Evolutionary conservation across 2,888 invertebrate genomes (phyloP).

Genomic region (Omphaloscelis lunosa): DNA sequence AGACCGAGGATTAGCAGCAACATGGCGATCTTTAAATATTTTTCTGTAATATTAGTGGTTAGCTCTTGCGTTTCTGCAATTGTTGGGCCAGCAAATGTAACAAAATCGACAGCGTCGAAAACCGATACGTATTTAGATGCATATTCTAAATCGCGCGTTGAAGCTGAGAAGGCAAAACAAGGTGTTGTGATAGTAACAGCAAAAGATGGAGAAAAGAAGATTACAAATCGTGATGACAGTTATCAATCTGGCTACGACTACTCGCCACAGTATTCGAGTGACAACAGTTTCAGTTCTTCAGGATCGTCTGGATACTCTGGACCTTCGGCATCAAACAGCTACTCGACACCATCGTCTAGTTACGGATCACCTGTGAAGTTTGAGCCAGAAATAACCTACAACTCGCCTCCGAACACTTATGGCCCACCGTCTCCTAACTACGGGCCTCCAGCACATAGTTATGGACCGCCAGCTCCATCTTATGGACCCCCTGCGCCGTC

Average conservation of each 20-base stretch:
- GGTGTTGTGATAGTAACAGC: slow-evolving; percentile 86
- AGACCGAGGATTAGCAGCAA: slow-evolving; percentile 75
- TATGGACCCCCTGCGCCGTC: slow-evolving; percentile 84
- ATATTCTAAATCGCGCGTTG: slow-evolving; percentile 90
- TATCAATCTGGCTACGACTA: slow-evolving; percentile 86
- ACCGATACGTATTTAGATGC: slow-evolving; percentile 93
- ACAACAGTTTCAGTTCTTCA: slow-evolving; percentile 79
- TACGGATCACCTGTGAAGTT: slow-evolving; percentile 84
- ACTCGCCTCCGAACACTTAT: slow-evolving; percentile 75
- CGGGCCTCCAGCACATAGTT: slow-evolving; percentile 80
- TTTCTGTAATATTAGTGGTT: slow-evolving; percentile 76
- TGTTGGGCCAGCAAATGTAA: slow-evolving; percentile 83
- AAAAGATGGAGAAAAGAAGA: slow-evolving; percentile 87
- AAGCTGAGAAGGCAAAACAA: slow-evolving; percentile 86
- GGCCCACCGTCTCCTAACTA: slow-evolving; percentile 76
- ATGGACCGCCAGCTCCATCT: slow-evolving; percentile 80
- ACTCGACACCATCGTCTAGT: slow-evolving; percentile 78
- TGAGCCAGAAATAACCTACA: slow-evolving; percentile 72
- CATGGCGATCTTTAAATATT: slow-evolving; percentile 79
- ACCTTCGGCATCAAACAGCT: slow-evolving; percentile 75
- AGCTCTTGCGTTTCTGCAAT: slow-evolving; percentile 82
- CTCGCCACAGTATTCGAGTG: slow-evolving; percentile 81
- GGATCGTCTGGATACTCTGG: slow-evolving; percentile 76
- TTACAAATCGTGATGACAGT: slow-evolving; percentile 87
- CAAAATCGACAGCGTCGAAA: slow-evolving; percentile 78